phyloP scores from a whole-genome alignment of 2,113 vertebrate species.

The Lamprotornis superbus region DNA sequence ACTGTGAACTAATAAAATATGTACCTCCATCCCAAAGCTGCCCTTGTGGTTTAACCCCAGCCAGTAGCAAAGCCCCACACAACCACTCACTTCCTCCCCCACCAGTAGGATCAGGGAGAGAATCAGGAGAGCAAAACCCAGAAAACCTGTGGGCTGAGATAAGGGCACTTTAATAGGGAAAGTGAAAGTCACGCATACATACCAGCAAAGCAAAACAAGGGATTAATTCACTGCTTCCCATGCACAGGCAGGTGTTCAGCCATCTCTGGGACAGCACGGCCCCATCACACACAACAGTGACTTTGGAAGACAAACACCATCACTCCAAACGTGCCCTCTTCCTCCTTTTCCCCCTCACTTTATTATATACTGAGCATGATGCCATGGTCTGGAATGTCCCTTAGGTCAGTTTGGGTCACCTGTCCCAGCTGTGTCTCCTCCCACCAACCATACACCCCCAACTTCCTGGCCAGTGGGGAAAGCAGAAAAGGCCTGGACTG shows the following conservation, averaged over 20 bases:
- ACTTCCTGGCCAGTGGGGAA: background rate
- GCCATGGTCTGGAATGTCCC: background rate
- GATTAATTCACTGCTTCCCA: background rate
- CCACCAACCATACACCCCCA: background rate
- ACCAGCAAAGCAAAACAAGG: background rate
- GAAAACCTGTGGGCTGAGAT: background rate
- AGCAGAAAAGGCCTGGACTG: background rate
- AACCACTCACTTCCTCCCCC: background rate
- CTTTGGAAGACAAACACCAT: background rate
- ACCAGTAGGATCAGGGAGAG: background rate
- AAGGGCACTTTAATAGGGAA: background rate
- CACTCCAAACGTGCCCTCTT: background rate
- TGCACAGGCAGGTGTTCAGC: background rate
- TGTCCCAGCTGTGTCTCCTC: background rate
- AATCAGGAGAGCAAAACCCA: background rate
- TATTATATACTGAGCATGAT: background rate
- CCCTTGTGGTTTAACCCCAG: background rate
- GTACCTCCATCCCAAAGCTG: background rate
- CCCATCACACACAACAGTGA: background rate
- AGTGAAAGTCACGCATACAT: accelerated
- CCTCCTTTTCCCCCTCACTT: background rate
- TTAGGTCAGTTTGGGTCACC: background rate
- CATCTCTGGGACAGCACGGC: background rate
- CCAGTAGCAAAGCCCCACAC: background rate
- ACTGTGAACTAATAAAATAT: background rate